These are phyloP conservation scores for Melipona quadrifasciata DNA, from an alignment of 1,140 invertebrate species.

Conservation along the genomic window DNA sequence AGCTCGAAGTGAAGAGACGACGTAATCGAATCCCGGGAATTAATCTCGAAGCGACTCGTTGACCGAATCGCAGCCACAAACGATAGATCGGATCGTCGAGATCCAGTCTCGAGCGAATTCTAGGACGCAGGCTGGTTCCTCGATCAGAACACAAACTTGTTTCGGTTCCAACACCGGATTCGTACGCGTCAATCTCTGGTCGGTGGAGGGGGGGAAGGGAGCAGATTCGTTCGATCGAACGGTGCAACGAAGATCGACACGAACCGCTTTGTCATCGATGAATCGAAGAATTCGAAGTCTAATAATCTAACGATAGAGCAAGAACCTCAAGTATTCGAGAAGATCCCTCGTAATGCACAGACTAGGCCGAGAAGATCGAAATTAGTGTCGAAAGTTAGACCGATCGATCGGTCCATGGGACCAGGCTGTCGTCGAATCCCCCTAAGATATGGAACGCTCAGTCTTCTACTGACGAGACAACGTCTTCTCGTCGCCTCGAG, in stretches of 20 bases:
- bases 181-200: not conserved
- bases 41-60: slow-evolving; percentile 5
- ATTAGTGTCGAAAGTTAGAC: not conserved
- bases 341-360: not conserved
- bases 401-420: not conserved
- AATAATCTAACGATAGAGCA: not conserved
- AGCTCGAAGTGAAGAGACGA: not conserved
- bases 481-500: not conserved
- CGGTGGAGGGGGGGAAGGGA: not conserved
- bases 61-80: not conserved
- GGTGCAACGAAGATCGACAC: not conserved
- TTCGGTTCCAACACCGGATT: not conserved
- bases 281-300: not conserved
- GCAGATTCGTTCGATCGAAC: not conserved
- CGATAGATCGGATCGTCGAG: not conserved
- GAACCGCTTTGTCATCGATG: not conserved
- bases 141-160: not conserved
- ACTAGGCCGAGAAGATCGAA: not conserved
- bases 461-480: slow-evolving; percentile 17
- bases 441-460: slow-evolving; percentile 22
- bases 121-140: not conserved
- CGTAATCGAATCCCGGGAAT: slow-evolving; percentile 18
- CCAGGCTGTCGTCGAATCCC: not conserved
- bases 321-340: not conserved
- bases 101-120: not conserved